Conservation (phyloP, 37 sponge, comb jelly and placozoan species). For the Agelas oroides region DNA sequence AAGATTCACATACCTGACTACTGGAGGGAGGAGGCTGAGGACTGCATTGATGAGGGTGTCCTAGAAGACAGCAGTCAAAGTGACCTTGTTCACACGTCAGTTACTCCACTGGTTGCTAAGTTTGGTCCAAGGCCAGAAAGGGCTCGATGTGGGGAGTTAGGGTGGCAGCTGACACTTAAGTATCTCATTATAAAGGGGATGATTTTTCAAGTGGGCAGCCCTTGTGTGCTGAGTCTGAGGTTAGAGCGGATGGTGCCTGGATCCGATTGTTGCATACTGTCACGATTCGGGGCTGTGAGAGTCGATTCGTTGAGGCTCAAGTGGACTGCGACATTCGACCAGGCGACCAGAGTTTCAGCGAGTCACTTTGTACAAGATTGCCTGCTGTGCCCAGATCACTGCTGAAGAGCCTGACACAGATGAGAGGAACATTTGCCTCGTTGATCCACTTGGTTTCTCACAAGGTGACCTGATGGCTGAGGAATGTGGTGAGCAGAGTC, state of each 20-base stretch:
- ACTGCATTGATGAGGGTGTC: background rate
- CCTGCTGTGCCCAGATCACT: no score
- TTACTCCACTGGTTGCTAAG: no score
- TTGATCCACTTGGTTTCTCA: background rate
- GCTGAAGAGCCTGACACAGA: no score
- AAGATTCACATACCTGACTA: constrained; percentile 23
- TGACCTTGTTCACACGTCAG: background rate
- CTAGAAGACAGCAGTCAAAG: background rate
- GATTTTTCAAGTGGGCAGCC: constrained; percentile 4
- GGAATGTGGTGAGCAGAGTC: background rate
- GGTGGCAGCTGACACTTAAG: constrained; percentile 1
- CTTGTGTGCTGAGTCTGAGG: background rate
- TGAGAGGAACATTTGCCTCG: no score
- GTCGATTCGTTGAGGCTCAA: constrained; percentile 6
- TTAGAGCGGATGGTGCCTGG: no score
- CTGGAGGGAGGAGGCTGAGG: constrained; percentile 23
- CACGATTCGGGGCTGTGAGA: background rate
- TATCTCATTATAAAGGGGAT: constrained; percentile 29
- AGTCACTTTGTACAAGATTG: no score
- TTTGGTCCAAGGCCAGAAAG: background rate
- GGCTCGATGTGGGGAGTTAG: background rate
- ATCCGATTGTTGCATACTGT: background rate
- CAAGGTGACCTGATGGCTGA: background rate
- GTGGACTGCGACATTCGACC: background rate
- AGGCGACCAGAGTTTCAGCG: no score